Base-by-base conservation (phyloP, 2,888 invertebrate species). In the Hyles lineata region DNA sequence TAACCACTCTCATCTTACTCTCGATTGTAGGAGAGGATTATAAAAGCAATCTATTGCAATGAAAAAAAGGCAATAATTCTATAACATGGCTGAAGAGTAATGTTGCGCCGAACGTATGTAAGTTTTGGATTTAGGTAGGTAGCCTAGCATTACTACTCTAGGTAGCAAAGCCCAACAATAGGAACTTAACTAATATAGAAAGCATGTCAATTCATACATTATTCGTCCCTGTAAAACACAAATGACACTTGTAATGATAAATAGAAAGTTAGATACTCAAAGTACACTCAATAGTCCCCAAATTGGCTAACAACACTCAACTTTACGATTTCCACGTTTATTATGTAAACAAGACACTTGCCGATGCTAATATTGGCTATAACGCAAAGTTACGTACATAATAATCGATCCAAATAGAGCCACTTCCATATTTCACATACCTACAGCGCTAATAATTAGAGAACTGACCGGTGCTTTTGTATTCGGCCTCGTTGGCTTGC, bases 321-420 rank as follows among this genome's bases (percentile, higher is more conserved):
- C 70, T 21, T 74, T 77, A 72, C 72, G 55, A 59, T 50, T 75
- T 50, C 69, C 76, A 75, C 78, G 78, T 81, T 78, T 79, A 74
- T 80, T 79, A 83, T 81, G 82, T 80, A 81, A 81, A 81, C 81
- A 79, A 78, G 77, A 82, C 82, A 85, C 85, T 87, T 86, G 83
- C 86, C 61, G 61, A 32, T 89, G 88, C 59, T 85, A 89, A 90
- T 89, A 85, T 89, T 86, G 88, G 86, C 88, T 87, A 90, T 86
- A 89, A 89, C 86, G 85, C 88, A 87, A 90, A 90, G 86, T 87
- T 89, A 90, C 89, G 89, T 90, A 84, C 89, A 90, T 90, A 86
- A 76, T 62, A 62, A 23, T 61, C 6, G 32, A 19, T 29, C 17
- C 17, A 62, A 62, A 62, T 62, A 62, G 2, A 29, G 19, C 5